A percentile compares a stretch with the other conserved stretches of the same genome.
Conservation (phyloP, 2,113 vertebrate genomes). For the Panthera tigris region DNA sequence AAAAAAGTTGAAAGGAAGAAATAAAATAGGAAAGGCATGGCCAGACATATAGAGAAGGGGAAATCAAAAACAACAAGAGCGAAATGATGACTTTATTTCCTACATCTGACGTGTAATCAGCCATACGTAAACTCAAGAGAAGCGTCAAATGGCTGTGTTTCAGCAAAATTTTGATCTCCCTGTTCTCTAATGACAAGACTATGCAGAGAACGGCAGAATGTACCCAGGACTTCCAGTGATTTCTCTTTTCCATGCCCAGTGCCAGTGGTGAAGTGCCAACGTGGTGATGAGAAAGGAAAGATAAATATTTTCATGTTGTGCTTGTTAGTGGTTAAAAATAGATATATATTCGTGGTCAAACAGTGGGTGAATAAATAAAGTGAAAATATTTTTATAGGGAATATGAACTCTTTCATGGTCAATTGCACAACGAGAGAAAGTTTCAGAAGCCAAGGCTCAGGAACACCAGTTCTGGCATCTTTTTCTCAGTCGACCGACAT, state of each 20-base stretch:
- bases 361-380: slow-evolving; percentile 71
- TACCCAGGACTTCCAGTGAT: background rate
- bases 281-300: background rate
- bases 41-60: slow-evolving; percentile 20
- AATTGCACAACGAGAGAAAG: slow-evolving; percentile 70
- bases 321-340: slow-evolving; percentile 68
- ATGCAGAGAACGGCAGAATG: background rate
- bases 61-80: background rate
- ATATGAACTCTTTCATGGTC: slow-evolving; percentile 77
- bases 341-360: slow-evolving; percentile 63
- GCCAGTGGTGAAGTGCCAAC: background rate
- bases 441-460: slow-evolving; percentile 56
- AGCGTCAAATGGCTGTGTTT: slow-evolving; percentile 49
- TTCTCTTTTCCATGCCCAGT: background rate
- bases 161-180: background rate
- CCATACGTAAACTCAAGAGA: slow-evolving; percentile 66
- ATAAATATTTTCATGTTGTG: slow-evolving; percentile 74
- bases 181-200: background rate
- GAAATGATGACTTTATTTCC: slow-evolving; percentile 5
- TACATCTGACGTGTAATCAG: slow-evolving; percentile 44
- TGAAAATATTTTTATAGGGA: slow-evolving; percentile 79
- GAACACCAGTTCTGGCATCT: slow-evolving; percentile 54
- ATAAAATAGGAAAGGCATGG: slow-evolving; percentile 33
- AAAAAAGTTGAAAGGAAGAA: background rate
- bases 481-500: slow-evolving; percentile 13